Conservation (phyloP, 2,797 vertebrate genomes). For the Fundulus diaphanus region DNA sequence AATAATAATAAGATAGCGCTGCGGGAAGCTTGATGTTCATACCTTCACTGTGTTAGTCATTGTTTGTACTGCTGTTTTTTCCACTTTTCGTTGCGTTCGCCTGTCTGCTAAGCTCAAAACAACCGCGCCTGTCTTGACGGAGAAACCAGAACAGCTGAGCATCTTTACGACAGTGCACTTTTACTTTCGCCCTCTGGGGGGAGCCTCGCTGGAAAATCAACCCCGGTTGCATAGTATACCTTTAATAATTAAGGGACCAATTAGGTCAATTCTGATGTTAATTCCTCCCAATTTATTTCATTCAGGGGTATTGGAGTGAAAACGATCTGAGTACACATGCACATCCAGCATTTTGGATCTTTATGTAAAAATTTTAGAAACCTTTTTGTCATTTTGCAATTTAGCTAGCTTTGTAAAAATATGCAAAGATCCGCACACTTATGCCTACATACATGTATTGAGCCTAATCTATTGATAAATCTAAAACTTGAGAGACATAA, state of each 20-base stretch:
- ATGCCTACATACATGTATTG: background rate
- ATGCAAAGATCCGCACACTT: background rate
- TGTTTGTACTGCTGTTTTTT: too few relatives aligned
- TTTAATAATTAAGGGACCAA: background rate
- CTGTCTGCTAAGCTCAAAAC: too few relatives aligned
- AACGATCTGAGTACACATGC: background rate
- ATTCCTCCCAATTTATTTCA: background rate
- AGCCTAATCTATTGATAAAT: background rate
- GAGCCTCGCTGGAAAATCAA: too few relatives aligned
- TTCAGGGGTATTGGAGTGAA: background rate
- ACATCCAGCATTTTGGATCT: background rate
- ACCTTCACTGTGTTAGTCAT: too few relatives aligned
- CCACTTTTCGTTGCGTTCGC: too few relatives aligned
- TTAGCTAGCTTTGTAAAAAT: background rate
- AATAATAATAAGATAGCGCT: too few relatives aligned
- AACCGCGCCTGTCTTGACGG: too few relatives aligned
- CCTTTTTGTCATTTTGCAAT: background rate
- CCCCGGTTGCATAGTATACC: too few relatives aligned
- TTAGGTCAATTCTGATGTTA: background rate
- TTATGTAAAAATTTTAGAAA: background rate
- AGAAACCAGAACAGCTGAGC: too few relatives aligned
- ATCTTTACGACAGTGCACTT: too few relatives aligned
- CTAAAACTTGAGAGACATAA: background rate
- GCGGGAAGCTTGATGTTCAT: too few relatives aligned
- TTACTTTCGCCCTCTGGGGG: too few relatives aligned